These are phyloP conservation scores for Apomyelois bistriatella DNA, from an alignment of 2,888 invertebrate genomes.

Conservation along the genomic window DNA sequence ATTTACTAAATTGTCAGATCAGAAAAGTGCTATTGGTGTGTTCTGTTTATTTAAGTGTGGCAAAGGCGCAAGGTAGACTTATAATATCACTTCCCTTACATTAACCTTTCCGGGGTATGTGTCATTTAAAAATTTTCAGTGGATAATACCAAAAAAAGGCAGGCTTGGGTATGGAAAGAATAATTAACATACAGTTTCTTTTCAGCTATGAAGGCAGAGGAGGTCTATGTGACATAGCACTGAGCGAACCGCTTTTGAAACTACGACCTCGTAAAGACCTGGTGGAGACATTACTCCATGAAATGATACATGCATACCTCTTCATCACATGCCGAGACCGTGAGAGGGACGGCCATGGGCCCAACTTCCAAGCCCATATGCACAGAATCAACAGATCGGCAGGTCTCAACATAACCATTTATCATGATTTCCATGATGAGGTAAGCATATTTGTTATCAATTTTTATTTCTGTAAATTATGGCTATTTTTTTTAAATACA, in stretches of 20 bases:
- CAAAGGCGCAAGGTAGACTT: no score
- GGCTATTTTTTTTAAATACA: no score
- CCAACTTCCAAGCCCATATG: slow-evolving; percentile 96
- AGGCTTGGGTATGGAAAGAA: no score
- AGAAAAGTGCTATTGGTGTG: no score
- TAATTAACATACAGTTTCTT: background rate
- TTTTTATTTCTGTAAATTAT: background rate
- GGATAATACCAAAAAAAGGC: no score
- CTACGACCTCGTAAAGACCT: slow-evolving; percentile 96
- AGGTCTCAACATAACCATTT: slow-evolving; percentile 94
- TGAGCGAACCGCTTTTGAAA: slow-evolving; percentile 95
- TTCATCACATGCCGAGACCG: slow-evolving; percentile 92
- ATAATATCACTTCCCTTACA: no score
- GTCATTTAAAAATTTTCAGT: no score
- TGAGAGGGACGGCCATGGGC: slow-evolving; percentile 97
- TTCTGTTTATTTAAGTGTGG: no score
- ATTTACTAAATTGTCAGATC: no score
- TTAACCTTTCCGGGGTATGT: no score
- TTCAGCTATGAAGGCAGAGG: slow-evolving; percentile 84
- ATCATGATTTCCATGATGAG: slow-evolving; percentile 97
- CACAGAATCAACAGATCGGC: slow-evolving; percentile 91
- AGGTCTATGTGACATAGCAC: slow-evolving; percentile 88
- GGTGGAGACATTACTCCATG: slow-evolving; percentile 98
- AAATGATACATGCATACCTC: slow-evolving; percentile 99
- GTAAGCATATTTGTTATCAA: slow-evolving; percentile 65